These are phyloP conservation scores for Mormyrus hasselquistii DNA, from an alignment of 2,797 vertebrate species.

Conservation along the genomic window DNA sequence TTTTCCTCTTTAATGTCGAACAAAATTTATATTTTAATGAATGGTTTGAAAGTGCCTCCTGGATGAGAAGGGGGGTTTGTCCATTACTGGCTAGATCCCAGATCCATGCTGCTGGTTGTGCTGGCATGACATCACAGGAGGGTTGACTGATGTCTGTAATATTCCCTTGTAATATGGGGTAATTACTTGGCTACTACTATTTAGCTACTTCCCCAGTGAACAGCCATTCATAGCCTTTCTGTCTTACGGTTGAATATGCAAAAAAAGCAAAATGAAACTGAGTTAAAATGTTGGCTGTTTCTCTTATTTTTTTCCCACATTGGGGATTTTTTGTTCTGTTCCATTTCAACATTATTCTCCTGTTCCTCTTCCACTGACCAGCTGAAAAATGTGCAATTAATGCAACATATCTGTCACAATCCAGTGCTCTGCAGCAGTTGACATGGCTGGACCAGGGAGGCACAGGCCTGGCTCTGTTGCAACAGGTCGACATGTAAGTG, in stretches of 20 bases:
- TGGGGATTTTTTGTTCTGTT: neutral
- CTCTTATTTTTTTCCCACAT: neutral
- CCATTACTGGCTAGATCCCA: neutral
- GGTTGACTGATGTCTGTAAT: neutral
- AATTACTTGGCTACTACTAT: neutral
- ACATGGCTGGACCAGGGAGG: neutral
- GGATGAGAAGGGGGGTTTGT: neutral
- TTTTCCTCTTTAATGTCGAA: neutral
- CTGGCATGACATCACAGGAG: slow-evolving; percentile 7
- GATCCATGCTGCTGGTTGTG: neutral
- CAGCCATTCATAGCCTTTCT: neutral
- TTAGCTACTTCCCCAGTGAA: neutral
- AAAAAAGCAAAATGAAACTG: neutral
- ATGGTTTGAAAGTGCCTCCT: neutral
- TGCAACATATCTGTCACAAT: slow-evolving; percentile 29
- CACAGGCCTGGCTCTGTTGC: neutral
- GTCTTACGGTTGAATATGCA: neutral
- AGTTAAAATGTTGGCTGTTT: neutral
- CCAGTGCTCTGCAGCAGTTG: neutral
- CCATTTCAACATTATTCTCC: neutral
- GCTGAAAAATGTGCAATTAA: neutral
- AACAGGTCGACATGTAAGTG: neutral
- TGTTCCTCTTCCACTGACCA: neutral
- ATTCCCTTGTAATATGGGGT: neutral
- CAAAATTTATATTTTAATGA: neutral